phyloP scores from a whole-genome alignment of 2,888 invertebrate genomes.

The Drosophila parthenogenetica region DNA sequence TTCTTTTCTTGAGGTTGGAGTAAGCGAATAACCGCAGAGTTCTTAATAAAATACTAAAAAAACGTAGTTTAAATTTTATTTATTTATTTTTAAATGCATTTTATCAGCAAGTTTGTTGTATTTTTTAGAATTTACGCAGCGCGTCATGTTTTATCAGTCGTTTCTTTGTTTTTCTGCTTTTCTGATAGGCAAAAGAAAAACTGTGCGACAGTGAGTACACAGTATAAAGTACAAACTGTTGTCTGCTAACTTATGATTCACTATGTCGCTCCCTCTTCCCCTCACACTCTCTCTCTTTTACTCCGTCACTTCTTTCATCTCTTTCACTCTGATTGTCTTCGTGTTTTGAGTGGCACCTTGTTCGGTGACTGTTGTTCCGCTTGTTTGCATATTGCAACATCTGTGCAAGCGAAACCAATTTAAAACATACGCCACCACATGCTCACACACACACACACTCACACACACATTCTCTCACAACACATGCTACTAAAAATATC shows the following conservation, averaged over 20 bases:
- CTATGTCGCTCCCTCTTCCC: not conserved
- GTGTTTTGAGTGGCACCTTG: conserved; percentile 54
- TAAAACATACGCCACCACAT: conserved; percentile 71
- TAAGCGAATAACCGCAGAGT: too few relatives aligned
- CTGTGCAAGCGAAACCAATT: conserved; percentile 76
- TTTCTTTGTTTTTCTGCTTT: conserved; percentile 21
- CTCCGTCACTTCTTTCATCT: not conserved
- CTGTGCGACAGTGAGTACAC: conserved; percentile 9
- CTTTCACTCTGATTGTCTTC: not conserved
- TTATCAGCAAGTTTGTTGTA: conserved; percentile 14
- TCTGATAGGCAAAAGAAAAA: conserved; percentile 10
- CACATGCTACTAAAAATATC: conserved; percentile 64
- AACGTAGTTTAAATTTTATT: conserved; percentile 11
- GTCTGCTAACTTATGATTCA: conserved; percentile 32
- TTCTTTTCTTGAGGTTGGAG: too few relatives aligned
- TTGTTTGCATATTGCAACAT: conserved; percentile 78
- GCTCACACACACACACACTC: conserved; percentile 31
- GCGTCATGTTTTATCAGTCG: conserved; percentile 45
- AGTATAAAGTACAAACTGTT: conserved; percentile 14
- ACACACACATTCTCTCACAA: conserved; percentile 22
- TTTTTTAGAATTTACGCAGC: conserved; percentile 25
- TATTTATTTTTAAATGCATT: not conserved
- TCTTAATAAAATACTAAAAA: too few relatives aligned
- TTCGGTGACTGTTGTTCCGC: conserved; percentile 63
- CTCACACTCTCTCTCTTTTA: not conserved